Evolutionary conservation across 2,888 invertebrate genomes (phyloP), one percentile per base, ranked within the genome.

Genomic region (Endomychus coccineus): DNA sequence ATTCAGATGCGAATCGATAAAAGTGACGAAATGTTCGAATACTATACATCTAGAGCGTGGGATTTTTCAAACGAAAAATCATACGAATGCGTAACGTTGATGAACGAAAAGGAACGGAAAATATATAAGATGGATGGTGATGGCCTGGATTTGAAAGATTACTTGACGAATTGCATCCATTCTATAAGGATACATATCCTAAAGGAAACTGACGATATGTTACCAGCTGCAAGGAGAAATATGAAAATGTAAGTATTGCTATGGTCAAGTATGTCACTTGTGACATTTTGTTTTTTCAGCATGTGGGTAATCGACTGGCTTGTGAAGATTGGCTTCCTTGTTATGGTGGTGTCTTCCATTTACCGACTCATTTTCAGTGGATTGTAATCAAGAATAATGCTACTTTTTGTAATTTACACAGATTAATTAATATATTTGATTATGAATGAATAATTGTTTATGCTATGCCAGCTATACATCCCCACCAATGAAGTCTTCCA

Each of bases 11-110:
- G 87, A 23, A 83, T 94, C 48, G 75, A 74, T 43, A 87, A 88
- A 65, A 87, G 91, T 0, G 83, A 88, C 52, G 84, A 86, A 52
- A 83, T 87, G 2, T 83, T 94, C 54, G 87, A 90, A 57, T 94
- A 88, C 60, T 94, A 92, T 66, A 89, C 91, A 0, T 86, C 83
- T 55, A 86, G 86, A 58, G 83, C 86, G 36, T 94, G 94, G 94
- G 79, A 83, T 53, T 89, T 90, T 61, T 78, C 78, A 22, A 86
- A 84, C 7, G 71, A 78, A 33, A 75, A 78, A 48, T 72, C 80
- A 0, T 62, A 75, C 4, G 59, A 64, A 3, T 49, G 83, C 2
- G 66, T 82, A 14, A 63, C 65, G 3, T 59, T 66, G 5, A 67
- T 87, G 50, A 87, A 85, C 52, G 66, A 71, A 0, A 68, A 63